Conservation (phyloP, 1,140 invertebrate genomes). For the Cardiocondyla obscurior region DNA sequence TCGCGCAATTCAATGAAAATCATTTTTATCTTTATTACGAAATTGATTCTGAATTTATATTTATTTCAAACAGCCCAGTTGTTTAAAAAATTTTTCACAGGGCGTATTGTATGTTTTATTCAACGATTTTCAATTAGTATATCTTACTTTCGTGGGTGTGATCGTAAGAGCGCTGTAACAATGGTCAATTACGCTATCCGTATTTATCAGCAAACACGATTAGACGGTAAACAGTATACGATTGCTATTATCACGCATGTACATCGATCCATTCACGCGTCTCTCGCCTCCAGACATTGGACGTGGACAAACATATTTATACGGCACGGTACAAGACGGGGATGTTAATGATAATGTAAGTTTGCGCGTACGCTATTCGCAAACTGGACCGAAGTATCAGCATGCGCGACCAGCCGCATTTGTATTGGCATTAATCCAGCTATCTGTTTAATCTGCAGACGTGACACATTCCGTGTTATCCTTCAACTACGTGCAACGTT, state of each 20-base stretch:
- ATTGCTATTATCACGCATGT: conserved; percentile 62
- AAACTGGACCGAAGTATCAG: conserved; percentile 30
- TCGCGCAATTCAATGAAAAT: background rate
- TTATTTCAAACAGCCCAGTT: background rate
- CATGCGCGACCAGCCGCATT: background rate
- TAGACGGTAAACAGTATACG: conserved; percentile 62
- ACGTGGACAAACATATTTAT: conserved; percentile 62
- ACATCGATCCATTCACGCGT: conserved; percentile 59
- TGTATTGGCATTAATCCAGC: conserved; percentile 34
- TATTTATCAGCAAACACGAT: conserved; percentile 60
- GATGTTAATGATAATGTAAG: conserved; percentile 71
- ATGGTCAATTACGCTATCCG: conserved; percentile 7
- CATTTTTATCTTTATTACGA: background rate
- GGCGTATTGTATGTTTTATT: no score
- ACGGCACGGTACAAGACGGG: background rate
- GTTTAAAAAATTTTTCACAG: background rate
- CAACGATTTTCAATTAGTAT: background rate
- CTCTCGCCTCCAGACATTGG: conserved; percentile 32
- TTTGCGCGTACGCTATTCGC: conserved; percentile 54
- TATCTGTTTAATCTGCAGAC: conserved; percentile 9
- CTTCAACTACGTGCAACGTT: background rate
- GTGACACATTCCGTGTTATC: background rate
- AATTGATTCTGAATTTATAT: background rate
- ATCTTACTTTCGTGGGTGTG: background rate
- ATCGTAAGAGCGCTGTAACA: background rate